phyloP scores from a whole-genome alignment of 2,888 invertebrate genomes.

The Blastobasis adustella region DNA sequence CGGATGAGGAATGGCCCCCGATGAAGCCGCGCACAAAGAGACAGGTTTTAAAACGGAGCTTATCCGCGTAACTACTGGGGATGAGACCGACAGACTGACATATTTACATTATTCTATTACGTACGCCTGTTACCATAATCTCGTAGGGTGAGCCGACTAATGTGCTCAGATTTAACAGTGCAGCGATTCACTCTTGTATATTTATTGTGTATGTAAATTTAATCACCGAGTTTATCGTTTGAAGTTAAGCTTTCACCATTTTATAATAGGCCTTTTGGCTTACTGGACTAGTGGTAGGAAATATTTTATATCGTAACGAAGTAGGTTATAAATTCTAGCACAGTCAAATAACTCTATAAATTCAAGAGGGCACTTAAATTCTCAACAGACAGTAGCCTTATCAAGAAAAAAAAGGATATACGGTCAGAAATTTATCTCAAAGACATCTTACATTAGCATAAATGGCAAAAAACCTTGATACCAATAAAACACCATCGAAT shows the following conservation, averaged over 20 bases:
- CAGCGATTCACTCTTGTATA: slow-evolving; percentile 36
- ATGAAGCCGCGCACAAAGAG: slow-evolving; percentile 42
- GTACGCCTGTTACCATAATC: slow-evolving; percentile 64
- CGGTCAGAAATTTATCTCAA: too few relatives aligned
- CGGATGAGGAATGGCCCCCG: slow-evolving; percentile 57
- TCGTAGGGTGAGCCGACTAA: slow-evolving; percentile 54
- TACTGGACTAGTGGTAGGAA: too few relatives aligned
- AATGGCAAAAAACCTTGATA: too few relatives aligned
- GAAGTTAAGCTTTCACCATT: background rate
- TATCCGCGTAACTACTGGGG: slow-evolving; percentile 57
- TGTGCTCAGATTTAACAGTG: slow-evolving; percentile 46
- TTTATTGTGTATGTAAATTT: slow-evolving; percentile 26
- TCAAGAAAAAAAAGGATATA: too few relatives aligned
- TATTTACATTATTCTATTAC: slow-evolving; percentile 68
- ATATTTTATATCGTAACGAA: too few relatives aligned
- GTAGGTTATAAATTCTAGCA: too few relatives aligned
- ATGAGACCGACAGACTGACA: slow-evolving; percentile 35
- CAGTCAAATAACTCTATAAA: too few relatives aligned
- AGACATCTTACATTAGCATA: too few relatives aligned
- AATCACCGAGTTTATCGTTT: slow-evolving; percentile 6
- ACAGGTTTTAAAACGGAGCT: slow-evolving; percentile 55
- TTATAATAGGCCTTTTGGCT: background rate
- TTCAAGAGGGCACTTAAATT: too few relatives aligned
- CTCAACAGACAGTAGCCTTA: too few relatives aligned
- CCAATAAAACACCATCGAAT: background rate